These are phyloP conservation scores for Drosophila sordidapex DNA, from an alignment of 2,888 invertebrate species.

Conservation along the genomic window DNA sequence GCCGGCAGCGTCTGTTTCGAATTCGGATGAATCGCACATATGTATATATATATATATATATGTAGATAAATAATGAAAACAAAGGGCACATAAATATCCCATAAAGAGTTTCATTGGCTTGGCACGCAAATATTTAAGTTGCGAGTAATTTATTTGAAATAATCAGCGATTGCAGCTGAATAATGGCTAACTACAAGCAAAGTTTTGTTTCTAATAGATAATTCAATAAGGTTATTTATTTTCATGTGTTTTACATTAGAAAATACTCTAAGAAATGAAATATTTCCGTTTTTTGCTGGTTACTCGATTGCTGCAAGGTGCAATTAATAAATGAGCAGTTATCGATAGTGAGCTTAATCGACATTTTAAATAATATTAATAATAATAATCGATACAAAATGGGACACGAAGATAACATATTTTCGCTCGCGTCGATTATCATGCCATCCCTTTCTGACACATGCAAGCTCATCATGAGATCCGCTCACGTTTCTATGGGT, in stretches of 20 bases:
- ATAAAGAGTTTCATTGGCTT: too few species aligned
- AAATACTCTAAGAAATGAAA: background rate
- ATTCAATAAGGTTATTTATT: background rate
- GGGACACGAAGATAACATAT: background rate
- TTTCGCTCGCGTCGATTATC: background rate
- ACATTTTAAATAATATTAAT: background rate
- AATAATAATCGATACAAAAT: background rate
- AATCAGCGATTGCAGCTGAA: slow-evolving; percentile 27
- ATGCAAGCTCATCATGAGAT: background rate
- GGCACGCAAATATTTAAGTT: too few species aligned
- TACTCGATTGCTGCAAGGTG: background rate
- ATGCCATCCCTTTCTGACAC: background rate
- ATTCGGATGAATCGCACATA: slow-evolving; percentile 6
- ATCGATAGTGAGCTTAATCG: background rate
- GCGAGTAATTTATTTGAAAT: background rate
- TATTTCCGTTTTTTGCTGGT: background rate
- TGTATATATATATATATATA: background rate
- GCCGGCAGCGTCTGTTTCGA: slow-evolving; percentile 14
- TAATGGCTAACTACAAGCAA: background rate
- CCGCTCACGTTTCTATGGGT: too few species aligned
- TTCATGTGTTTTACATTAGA: background rate
- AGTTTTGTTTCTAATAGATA: background rate
- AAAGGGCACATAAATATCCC: too few species aligned
- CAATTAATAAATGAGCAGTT: background rate
- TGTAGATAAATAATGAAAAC: background rate